Evolutionary conservation across 1,140 invertebrate genomes (phyloP).

Genomic region (Nautilus pompilius): DNA sequence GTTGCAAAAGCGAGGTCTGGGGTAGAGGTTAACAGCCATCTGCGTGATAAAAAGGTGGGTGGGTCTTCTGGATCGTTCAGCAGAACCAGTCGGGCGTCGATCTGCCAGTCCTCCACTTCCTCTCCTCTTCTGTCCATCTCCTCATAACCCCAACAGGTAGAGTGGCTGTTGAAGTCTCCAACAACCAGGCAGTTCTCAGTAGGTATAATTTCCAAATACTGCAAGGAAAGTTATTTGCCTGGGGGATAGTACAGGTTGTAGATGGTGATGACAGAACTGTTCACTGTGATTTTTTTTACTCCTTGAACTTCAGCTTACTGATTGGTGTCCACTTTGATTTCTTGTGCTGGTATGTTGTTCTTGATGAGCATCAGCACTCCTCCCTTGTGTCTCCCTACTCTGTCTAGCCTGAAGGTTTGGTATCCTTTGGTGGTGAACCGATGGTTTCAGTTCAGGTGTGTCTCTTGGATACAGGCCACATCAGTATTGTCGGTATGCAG

Average conservation of each 20-base stretch:
- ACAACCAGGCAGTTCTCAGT: background rate
- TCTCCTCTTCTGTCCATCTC: conserved; percentile 8
- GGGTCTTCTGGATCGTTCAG: too few relatives aligned
- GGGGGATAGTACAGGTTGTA: conserved; percentile 3
- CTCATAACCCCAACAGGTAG: conserved; percentile 7
- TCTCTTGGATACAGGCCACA: conserved; percentile 14
- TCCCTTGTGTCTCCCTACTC: conserved; percentile 11
- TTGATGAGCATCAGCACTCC: conserved; percentile 10
- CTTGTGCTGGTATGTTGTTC: background rate
- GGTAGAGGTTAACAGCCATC: too few relatives aligned
- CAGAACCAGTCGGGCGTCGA: conserved; percentile 1
- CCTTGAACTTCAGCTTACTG: background rate
- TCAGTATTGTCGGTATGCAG: conserved; percentile 13
- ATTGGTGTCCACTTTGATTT: conserved; percentile 5
- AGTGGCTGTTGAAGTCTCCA: conserved; percentile 15
- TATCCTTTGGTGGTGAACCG: conserved; percentile 11
- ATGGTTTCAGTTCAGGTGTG: conserved; percentile 6
- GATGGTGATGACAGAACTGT: conserved; percentile 3
- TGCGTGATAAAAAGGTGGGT: too few relatives aligned
- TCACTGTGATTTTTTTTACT: too few relatives aligned
- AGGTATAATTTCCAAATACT: background rate
- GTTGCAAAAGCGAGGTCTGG: too few relatives aligned
- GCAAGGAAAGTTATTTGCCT: background rate
- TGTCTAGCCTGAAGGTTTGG: conserved; percentile 8
- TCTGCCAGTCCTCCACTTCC: conserved; percentile 14